These are phyloP conservation scores for Stegodyphus mimosarum DNA, from an alignment of 1,140 invertebrate species.

Conservation along the genomic window DNA sequence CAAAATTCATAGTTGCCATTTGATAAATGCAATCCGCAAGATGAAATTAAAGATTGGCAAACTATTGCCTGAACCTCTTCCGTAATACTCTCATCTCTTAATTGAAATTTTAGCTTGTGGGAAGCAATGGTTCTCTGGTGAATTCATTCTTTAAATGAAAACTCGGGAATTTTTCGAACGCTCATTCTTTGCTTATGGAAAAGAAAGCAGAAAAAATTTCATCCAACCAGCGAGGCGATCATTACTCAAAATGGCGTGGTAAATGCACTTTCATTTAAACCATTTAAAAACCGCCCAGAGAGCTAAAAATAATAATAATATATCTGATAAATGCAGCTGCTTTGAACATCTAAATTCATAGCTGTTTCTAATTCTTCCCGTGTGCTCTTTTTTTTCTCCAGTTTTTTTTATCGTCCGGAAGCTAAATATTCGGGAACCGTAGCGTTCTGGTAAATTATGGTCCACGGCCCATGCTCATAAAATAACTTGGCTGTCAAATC, in stretches of 20 bases:
- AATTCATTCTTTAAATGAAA: no score
- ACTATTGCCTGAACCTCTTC: no score
- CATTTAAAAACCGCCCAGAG: slow-evolving; percentile 7
- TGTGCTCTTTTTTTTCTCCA: neutral
- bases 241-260: slow-evolving; percentile 20
- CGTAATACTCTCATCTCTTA: no score
- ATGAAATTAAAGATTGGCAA: no score
- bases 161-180: no score
- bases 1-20: no score
- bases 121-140: no score
- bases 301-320: slow-evolving; percentile 20
- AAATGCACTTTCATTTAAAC: slow-evolving; percentile 19
- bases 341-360: slow-evolving; percentile 28
- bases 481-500: slow-evolving; percentile 28
- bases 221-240: neutral
- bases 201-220: neutral
- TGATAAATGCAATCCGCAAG: no score
- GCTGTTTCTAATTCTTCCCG: slow-evolving; percentile 30
- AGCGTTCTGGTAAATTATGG: slow-evolving; percentile 14
- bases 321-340: slow-evolving; percentile 15
- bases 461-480: neutral
- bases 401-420: neutral
- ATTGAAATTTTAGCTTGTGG: no score
- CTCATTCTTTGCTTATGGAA: no score
- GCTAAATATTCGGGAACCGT: neutral